These are phyloP conservation scores for Malurus melanocephalus DNA, from an alignment of 2,113 vertebrate genomes.

Conservation along the genomic window DNA sequence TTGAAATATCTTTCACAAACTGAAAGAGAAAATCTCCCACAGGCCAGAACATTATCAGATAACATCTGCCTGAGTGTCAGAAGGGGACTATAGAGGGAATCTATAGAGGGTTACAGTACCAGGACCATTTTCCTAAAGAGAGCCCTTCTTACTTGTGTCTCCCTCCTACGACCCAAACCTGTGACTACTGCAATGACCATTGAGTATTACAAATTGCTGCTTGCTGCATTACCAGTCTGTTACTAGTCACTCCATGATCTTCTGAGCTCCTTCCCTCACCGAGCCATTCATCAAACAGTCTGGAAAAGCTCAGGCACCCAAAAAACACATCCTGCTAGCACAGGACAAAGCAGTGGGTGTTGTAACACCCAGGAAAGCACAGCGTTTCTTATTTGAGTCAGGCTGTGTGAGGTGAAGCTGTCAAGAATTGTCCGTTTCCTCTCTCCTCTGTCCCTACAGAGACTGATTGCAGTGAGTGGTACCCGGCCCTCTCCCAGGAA, in stretches of 20 bases:
- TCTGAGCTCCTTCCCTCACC: neutral
- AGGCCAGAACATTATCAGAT: neutral
- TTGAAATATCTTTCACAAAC: neutral
- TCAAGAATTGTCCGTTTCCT: neutral
- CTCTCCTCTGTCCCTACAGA: neutral
- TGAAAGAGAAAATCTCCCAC: neutral
- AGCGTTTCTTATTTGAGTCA: neutral
- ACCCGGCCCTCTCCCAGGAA: neutral
- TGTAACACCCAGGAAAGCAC: neutral
- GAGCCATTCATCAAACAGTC: neutral
- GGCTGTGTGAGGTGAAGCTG: neutral
- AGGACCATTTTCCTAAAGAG: neutral
- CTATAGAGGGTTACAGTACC: neutral
- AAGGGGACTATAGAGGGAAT: neutral
- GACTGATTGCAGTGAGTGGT: accelerated
- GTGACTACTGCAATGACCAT: neutral
- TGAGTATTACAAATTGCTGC: neutral
- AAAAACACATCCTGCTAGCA: neutral
- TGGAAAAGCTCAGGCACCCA: neutral
- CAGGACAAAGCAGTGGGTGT: neutral
- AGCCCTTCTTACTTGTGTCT: neutral
- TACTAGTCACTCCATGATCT: neutral
- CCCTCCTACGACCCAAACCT: neutral
- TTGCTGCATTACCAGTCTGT: neutral
- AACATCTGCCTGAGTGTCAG: neutral